Evolutionary conservation across 2,113 vertebrate species (phyloP).

Genomic region (Charina bottae): DNA sequence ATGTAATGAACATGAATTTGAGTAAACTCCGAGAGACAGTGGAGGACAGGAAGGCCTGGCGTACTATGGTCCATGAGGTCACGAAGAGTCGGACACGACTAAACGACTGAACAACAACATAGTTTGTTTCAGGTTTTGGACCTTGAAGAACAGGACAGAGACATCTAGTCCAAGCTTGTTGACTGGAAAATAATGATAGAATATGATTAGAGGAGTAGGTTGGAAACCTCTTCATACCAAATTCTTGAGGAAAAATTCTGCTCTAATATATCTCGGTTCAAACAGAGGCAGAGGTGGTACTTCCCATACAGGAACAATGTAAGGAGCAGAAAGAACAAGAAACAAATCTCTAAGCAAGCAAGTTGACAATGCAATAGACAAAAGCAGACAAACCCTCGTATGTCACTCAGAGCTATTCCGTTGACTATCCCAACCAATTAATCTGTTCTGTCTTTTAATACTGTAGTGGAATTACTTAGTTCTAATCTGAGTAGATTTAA

Average conservation of each 20-base stretch:
- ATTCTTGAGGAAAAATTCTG: background rate
- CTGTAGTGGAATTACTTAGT: constrained; percentile 44
- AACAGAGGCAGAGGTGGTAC: background rate
- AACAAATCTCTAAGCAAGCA: background rate
- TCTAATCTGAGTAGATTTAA: constrained; percentile 56
- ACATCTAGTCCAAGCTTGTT: background rate
- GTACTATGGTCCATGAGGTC: no score
- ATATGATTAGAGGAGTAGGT: background rate
- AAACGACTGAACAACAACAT: no score
- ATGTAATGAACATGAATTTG: no score
- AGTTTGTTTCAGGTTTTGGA: background rate
- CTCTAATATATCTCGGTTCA: background rate
- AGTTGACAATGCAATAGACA: background rate
- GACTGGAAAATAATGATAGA: background rate
- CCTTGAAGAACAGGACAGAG: background rate
- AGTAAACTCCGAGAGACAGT: no score
- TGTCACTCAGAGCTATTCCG: background rate
- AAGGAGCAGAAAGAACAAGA: background rate
- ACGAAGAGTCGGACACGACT: no score
- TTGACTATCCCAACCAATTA: background rate
- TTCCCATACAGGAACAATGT: background rate
- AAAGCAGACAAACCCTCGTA: background rate
- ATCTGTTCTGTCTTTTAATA: background rate
- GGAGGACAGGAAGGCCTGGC: no score
- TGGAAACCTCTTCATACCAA: background rate